phyloP scores from a whole-genome alignment of 2,888 invertebrate genomes.

The Petrolisthes cinctipes region DNA sequence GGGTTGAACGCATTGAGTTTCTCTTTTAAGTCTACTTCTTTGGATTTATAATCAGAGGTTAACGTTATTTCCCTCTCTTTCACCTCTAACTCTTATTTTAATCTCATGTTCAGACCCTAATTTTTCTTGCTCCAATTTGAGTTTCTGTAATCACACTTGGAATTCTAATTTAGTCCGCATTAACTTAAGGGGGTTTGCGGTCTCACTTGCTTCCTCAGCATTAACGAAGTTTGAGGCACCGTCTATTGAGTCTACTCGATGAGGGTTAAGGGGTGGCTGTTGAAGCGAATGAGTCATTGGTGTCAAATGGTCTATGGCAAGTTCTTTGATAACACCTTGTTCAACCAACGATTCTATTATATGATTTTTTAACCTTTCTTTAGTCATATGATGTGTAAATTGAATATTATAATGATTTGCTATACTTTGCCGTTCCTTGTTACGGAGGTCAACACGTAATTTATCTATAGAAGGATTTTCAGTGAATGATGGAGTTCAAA shows the following conservation, averaged over 20 bases:
- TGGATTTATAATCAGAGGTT: background rate
- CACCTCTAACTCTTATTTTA: background rate
- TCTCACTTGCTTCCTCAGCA: background rate
- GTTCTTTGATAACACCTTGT: background rate
- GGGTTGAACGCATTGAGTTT: conserved; percentile 5
- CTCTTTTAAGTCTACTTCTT: background rate
- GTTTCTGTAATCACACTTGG: background rate
- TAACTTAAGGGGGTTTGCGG: background rate
- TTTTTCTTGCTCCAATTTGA: background rate
- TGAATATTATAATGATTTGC: background rate
- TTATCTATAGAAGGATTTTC: background rate
- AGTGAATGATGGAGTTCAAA: background rate
- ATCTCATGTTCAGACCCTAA: background rate
- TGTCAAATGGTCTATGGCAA: background rate
- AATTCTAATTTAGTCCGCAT: background rate
- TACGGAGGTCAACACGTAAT: background rate
- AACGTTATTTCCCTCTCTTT: background rate
- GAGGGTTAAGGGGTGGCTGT: background rate
- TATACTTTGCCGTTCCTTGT: background rate
- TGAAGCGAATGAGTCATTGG: background rate
- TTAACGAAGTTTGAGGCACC: background rate
- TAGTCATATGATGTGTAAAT: background rate
- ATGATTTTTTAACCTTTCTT: background rate
- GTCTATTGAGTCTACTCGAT: background rate
- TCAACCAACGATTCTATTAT: background rate